Percentiles rank a stretch among this genome's conserved stretches.
Conservation (phyloP, 1,140 invertebrate genomes). For the Drosophila jambulina region DNA sequence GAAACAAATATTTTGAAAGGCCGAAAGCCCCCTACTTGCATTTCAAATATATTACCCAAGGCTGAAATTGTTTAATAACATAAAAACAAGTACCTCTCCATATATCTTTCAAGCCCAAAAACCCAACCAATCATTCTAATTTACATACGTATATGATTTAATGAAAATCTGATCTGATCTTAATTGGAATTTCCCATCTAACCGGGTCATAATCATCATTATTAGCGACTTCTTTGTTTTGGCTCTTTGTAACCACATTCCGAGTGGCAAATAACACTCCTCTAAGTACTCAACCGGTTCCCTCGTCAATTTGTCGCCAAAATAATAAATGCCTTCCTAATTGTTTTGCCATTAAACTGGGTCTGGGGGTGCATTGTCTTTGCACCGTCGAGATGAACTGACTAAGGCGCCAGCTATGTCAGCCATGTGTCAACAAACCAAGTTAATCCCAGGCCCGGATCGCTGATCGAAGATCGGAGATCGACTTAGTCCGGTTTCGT, state of each 20-base stretch:
- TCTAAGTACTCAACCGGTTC: constrained; percentile 54
- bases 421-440: constrained; percentile 64
- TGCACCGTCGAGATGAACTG: constrained; percentile 34
- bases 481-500: constrained; percentile 61
- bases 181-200: constrained; percentile 50
- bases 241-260: constrained; percentile 39
- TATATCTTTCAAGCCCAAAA: too few relatives aligned
- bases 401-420: constrained; percentile 68
- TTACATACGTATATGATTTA: background rate
- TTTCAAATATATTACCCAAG: constrained; percentile 1
- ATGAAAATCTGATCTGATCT: constrained; percentile 23
- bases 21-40: background rate
- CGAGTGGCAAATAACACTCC: constrained; percentile 37
- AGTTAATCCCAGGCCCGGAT: constrained; percentile 47
- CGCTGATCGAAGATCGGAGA: constrained; percentile 7
- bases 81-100: background rate
- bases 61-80: background rate
- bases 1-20: constrained; percentile 4
- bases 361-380: constrained; percentile 66
- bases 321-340: constrained; percentile 73
- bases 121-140: background rate
- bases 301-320: constrained; percentile 59
- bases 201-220: constrained; percentile 41
- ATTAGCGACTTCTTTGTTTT: constrained; percentile 11
- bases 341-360: constrained; percentile 75